Evolutionary conservation across 2,888 invertebrate species (phyloP).

Genomic region (Macaria notata): DNA sequence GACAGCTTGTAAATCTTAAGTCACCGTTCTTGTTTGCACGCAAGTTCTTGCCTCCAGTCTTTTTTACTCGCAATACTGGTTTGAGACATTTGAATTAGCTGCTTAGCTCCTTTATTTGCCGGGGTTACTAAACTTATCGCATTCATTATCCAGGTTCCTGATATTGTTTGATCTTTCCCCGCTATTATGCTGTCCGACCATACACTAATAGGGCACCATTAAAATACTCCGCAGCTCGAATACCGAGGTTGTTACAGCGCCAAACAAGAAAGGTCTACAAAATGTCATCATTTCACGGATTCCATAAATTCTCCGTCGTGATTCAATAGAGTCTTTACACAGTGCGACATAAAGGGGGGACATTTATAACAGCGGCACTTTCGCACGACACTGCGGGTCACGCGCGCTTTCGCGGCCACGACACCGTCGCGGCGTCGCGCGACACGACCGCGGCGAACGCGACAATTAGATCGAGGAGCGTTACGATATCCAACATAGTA

Average conservation of each 20-base stretch:
- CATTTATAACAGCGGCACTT: constrained; percentile 38
- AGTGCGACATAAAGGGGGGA: constrained; percentile 32
- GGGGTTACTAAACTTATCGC: constrained; percentile 3
- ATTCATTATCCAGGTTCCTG: constrained; percentile 5
- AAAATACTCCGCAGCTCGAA: constrained; percentile 19
- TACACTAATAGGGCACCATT: constrained; percentile 18
- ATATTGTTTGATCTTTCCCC: constrained; percentile 12
- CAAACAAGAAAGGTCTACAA: constrained; percentile 28
- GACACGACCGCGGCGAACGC: constrained; percentile 30
- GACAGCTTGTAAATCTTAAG: constrained; percentile 7
- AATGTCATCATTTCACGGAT: constrained; percentile 33
- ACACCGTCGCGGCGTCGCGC: constrained; percentile 24
- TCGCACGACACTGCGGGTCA: constrained; percentile 38
- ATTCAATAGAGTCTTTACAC: constrained; percentile 38
- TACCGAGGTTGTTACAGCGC: constrained; percentile 28
- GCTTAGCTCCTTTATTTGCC: neutral
- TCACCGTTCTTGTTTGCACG: neutral
- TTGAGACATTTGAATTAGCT: neutral
- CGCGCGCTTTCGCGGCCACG: constrained; percentile 32
- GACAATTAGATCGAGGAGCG: constrained; percentile 41
- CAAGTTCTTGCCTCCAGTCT: neutral
- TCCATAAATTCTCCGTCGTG: constrained; percentile 36
- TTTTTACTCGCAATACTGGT: neutral
- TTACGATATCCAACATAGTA: constrained; percentile 18
- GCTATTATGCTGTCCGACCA: constrained; percentile 14